A percentile compares a stretch with the other conserved stretches of the same genome.
Evolutionary conservation across 2,797 vertebrate species (phyloP).

Genomic region (Silurus lanzhouensis): DNA sequence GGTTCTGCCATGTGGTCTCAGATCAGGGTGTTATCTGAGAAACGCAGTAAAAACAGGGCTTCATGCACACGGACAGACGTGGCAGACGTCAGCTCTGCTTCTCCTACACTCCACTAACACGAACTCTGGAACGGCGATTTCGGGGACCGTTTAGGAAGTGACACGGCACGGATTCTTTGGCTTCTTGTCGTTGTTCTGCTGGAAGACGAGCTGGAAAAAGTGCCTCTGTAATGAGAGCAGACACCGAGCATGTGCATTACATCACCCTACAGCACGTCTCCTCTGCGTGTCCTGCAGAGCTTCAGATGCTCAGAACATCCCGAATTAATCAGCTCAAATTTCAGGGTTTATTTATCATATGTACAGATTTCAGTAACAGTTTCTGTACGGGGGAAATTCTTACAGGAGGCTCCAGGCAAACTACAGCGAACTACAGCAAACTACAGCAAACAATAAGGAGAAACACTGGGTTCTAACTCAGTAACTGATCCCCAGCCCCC

Average conservation of each 20-base stretch:
- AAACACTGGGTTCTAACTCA: too few relatives aligned
- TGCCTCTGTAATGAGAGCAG: constrained; percentile 33
- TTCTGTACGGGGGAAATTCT: too few relatives aligned
- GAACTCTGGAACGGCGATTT: too few relatives aligned
- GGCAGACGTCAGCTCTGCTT: not conserved
- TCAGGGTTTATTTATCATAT: too few relatives aligned
- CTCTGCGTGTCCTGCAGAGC: not conserved
- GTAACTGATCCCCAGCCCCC: too few relatives aligned
- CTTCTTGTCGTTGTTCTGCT: not conserved
- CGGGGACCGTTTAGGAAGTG: not conserved
- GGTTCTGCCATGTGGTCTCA: not conserved
- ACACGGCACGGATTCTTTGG: not conserved
- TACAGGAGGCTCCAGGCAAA: too few relatives aligned
- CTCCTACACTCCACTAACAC: not conserved
- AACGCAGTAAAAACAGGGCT: not conserved
- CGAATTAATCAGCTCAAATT: not conserved
- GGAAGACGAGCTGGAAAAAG: constrained; percentile 23
- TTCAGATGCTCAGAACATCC: too few relatives aligned
- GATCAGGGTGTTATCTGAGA: not conserved
- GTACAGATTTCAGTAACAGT: too few relatives aligned
- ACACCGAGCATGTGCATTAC: not conserved
- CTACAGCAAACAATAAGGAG: too few relatives aligned
- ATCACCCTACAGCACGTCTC: too few relatives aligned
- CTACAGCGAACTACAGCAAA: too few relatives aligned
- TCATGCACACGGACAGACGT: not conserved